Evolutionary conservation across 2,113 vertebrate genomes (phyloP).

Genomic region (Coreoperca whiteheadi): DNA sequence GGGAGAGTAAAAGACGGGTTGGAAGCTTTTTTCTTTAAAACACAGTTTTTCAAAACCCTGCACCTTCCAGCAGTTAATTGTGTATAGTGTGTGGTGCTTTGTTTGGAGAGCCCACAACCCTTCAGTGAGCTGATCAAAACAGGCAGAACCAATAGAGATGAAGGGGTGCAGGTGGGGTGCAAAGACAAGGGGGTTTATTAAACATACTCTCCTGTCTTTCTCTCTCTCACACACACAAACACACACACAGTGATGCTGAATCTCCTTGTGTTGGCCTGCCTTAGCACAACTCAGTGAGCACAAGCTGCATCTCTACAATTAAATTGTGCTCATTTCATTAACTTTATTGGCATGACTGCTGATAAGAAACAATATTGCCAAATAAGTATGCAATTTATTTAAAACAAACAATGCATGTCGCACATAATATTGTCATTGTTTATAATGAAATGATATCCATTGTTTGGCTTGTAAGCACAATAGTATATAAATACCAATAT

Average conservation of each 20-base stretch:
- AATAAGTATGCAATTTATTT: slow-evolving; percentile 7
- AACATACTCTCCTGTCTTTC: background rate
- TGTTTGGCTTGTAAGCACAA: background rate
- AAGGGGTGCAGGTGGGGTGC: slow-evolving; percentile 43
- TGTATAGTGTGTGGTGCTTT: slow-evolving; percentile 35
- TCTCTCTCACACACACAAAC: background rate
- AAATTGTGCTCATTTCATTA: slow-evolving; percentile 33
- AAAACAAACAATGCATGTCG: slow-evolving; percentile 17
- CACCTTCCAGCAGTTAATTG: slow-evolving; percentile 45
- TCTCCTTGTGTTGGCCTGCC: background rate
- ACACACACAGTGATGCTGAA: slow-evolving; percentile 4
- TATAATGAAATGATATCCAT: background rate
- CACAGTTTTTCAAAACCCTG: background rate
- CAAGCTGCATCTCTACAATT: slow-evolving; percentile 7
- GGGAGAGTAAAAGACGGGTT: slow-evolving; percentile 18
- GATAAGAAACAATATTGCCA: slow-evolving; percentile 14
- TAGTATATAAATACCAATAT: background rate
- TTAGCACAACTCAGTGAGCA: slow-evolving; percentile 2
- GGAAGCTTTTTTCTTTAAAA: slow-evolving; percentile 10
- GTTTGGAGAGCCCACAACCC: slow-evolving; percentile 22
- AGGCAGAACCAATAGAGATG: slow-evolving; percentile 49
- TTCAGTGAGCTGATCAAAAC: slow-evolving; percentile 53
- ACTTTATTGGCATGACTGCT: slow-evolving; percentile 5
- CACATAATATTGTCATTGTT: slow-evolving; percentile 6
- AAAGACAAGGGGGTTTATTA: slow-evolving; percentile 23